Evolutionary conservation across 2,797 vertebrate genomes (phyloP).

Genomic region (Otolemur crassicaudatus): DNA sequence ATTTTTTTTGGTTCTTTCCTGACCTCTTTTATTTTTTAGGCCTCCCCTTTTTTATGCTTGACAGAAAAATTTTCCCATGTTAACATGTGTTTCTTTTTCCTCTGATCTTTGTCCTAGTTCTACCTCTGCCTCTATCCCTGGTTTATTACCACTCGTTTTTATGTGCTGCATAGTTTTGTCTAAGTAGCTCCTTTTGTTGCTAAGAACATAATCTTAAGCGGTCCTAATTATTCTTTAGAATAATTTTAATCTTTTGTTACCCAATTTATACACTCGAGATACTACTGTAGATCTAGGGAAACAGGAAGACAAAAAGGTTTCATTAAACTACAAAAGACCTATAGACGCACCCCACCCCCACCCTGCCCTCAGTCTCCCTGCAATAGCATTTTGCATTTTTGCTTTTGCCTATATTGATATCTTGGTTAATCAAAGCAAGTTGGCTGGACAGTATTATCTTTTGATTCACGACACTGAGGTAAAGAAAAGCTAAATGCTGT

Average conservation of each 20-base stretch:
- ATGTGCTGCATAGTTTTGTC: neutral
- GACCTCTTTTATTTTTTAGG: constrained; percentile 46
- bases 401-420: neutral
- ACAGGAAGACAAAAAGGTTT: constrained; percentile 30
- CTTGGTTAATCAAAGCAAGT: constrained; percentile 20
- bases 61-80: constrained; percentile 22
- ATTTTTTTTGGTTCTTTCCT: constrained; percentile 33
- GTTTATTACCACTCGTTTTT: constrained; percentile 29
- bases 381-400: constrained; percentile 15
- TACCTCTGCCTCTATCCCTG: neutral
- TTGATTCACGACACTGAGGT: neutral
- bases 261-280: neutral
- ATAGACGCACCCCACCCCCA: neutral
- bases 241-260: constrained; percentile 49
- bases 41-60: constrained; percentile 11
- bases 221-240: constrained; percentile 20
- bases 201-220: neutral
- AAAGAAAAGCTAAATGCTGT: constrained; percentile 21
- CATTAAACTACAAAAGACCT: neutral
- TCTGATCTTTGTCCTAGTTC: neutral
- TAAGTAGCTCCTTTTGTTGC: neutral
- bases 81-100: constrained; percentile 15
- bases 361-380: neutral
- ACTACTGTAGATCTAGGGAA: constrained; percentile 38
- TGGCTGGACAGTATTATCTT: neutral